Base-by-base conservation (phyloP, 2,797 vertebrate species). In the Chaunax sp. region DNA sequence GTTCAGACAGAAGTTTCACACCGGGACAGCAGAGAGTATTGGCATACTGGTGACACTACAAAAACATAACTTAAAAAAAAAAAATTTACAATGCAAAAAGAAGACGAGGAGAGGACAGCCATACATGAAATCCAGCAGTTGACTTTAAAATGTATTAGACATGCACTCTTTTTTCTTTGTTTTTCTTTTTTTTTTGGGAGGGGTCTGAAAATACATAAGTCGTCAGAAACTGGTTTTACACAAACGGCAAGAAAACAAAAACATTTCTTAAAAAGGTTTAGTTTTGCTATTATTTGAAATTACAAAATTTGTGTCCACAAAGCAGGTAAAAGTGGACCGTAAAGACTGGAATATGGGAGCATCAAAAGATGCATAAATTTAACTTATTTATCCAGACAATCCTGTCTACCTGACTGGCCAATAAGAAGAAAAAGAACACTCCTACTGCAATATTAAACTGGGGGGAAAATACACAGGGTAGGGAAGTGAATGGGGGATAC, bases 131-230 rank as follows among this genome's bases (percentile, higher is more conserved):
- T 93, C 93, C 93, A 93, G 92, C 94, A 93, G 84, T 93, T 90
- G 91, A 94, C 92, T 92, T 93, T 93, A 89, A 93, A 93, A 94
- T 92, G 92, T 89, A 91, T 87, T 89, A 91, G 89, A 93, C 93
- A 93, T 94, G 94, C 93, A 90, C 87, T 89, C 89, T 89, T 92
- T 90, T 88, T 91, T 87, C 86, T 87, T 88, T 87, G 86, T 28
- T 57, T 87, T 86, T 77, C 77, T 69, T 83, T 80, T 77, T 77
- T 75, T 80, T 60, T 57, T 77, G 68, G 58, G 63, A 69, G 63
- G 71, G 69, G 60, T 84, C 79, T 90, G 19, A 90, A 91, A 93
- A 94, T 92, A 92, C 85, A 87, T 26, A n/a, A 87, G 80, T 91
- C 81, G 87, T 91, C 84, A 90, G 90, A 87, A 88, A 87, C 82